Evolutionary conservation across 2,797 vertebrate genomes (phyloP), one percentile per base, ranked within the genome.

Genomic region (Ceryle rudis): DNA sequence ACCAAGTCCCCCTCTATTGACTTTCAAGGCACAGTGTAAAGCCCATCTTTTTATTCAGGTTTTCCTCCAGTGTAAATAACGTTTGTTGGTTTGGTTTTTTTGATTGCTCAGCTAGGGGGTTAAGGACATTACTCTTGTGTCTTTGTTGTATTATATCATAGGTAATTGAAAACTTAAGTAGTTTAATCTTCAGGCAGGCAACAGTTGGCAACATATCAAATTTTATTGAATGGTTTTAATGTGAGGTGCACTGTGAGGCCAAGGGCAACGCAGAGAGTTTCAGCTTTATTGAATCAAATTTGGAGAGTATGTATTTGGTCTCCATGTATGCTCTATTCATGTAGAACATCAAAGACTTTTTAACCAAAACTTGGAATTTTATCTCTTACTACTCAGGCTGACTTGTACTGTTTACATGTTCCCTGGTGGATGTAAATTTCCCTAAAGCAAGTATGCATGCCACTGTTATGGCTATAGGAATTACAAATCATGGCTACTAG

Each of bases 221-320:
- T 95, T 95, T 93, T 95, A 89, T 93, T 96, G 91, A 94, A 94
- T 49, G 49, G 49, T 96, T 97, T 96, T 91, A 95, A 90, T 90
- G 83, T 79, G 62, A 89, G 60, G 65, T 66, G 21, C 49, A 44
- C 89, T 84, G 23, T 19, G 42, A 96, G 91, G 82, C 88, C 93
- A 83, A 89, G 62, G 74, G 72, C 70, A 84, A 89, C 33, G 51
- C 65, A 75, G 46, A 75, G 61, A 86, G 66, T 75, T 89, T 91
- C 55, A 81, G 35, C 69, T 91, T 96, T 89, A 92, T 35, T 82
- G 75, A 94, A 95, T 87, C 92, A 92, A 80, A 88, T 93, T 93
- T 93, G 86, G 47, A 95, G 72, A 85, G 60, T 70, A 61, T 64
- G 66, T 77, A 88, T 89, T 95, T 81, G 54, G 67, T 90, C 80